Percentiles rank a stretch among this genome's conserved stretches.
Conservation (phyloP, 37 sponge, comb jelly and placozoan species). For the Crambe crambe region DNA sequence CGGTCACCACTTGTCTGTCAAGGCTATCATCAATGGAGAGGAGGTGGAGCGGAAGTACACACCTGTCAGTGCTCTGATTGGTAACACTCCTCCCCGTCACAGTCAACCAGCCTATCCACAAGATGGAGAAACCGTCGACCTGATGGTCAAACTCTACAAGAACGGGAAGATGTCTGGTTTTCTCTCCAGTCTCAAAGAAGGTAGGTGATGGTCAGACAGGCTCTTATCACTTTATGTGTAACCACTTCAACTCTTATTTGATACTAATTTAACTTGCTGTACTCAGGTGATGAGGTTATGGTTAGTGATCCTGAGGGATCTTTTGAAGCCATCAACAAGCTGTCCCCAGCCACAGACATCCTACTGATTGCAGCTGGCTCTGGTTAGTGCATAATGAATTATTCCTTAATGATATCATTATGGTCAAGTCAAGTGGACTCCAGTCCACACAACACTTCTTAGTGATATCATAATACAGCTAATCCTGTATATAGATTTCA, state of each 20-base stretch:
- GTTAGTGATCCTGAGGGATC: conserved; percentile 79
- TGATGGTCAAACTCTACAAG: conserved; percentile 84
- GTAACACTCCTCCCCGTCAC: neutral
- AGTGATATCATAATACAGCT: neutral
- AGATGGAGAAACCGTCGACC: conserved; percentile 35
- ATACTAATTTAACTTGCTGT: neutral
- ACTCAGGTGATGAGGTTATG: conserved; percentile 41
- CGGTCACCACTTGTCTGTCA: conserved; percentile 79
- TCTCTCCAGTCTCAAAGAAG: conserved; percentile 50
- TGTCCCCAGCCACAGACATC: conserved; percentile 18
- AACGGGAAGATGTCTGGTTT: conserved; percentile 73
- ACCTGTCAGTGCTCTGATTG: conserved; percentile 30
- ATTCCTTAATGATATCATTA: neutral
- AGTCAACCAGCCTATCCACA: neutral
- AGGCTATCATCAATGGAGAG: conserved; percentile 41
- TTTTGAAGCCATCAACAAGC: conserved; percentile 37
- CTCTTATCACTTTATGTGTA: neutral
- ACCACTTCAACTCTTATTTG: neutral
- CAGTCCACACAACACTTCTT: neutral
- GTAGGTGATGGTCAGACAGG: conserved; percentile 6
- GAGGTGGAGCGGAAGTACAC: conserved; percentile 68
- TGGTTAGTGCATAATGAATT: conserved; percentile 63
- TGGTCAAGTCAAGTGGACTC: neutral
- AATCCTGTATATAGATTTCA: too few species aligned
- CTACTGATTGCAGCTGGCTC: conserved; percentile 80